phyloP scores from a whole-genome alignment of 1,140 invertebrate species.

The Drosophila sulfurigaster region DNA sequence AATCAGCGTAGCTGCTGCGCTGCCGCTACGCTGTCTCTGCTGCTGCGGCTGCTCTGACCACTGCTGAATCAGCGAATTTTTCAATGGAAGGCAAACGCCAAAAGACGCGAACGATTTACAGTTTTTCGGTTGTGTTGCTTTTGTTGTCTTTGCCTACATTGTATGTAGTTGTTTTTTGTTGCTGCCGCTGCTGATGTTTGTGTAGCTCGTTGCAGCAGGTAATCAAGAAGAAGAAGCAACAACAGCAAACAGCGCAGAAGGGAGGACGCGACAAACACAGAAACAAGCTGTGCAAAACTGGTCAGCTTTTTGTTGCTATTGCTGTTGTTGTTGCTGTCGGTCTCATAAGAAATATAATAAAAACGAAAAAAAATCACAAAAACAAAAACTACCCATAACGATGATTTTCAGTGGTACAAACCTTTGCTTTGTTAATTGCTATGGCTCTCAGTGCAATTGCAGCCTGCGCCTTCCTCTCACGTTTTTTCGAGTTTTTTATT shows the following conservation, averaged over 20 bases:
- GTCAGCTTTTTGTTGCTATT: constrained; percentile 29
- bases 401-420: constrained; percentile 32
- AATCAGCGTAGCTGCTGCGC: constrained; percentile 29
- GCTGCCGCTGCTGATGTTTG: constrained; percentile 29
- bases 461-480: constrained; percentile 27
- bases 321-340: background rate
- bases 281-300: constrained; percentile 45
- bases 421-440: constrained; percentile 45
- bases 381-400: constrained; percentile 31
- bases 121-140: constrained; percentile 51
- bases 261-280: constrained; percentile 30
- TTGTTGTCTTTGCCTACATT: constrained; percentile 3
- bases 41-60: background rate
- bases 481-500: constrained; percentile 14
- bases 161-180: constrained; percentile 16
- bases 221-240: constrained; percentile 33
- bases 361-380: constrained; percentile 9
- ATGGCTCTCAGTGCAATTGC: constrained; percentile 13
- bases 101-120: constrained; percentile 65
- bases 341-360: constrained; percentile 16
- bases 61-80: constrained; percentile 68
- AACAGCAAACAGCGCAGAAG: constrained; percentile 6
- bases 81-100: constrained; percentile 60
- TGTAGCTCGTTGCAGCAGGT: constrained; percentile 43
- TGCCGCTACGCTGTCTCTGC: constrained; percentile 11